A percentile compares a stretch with the other conserved stretches of the same genome.
Conservation (phyloP, 2,888 invertebrate genomes). For the Leptothorax acervorum region DNA sequence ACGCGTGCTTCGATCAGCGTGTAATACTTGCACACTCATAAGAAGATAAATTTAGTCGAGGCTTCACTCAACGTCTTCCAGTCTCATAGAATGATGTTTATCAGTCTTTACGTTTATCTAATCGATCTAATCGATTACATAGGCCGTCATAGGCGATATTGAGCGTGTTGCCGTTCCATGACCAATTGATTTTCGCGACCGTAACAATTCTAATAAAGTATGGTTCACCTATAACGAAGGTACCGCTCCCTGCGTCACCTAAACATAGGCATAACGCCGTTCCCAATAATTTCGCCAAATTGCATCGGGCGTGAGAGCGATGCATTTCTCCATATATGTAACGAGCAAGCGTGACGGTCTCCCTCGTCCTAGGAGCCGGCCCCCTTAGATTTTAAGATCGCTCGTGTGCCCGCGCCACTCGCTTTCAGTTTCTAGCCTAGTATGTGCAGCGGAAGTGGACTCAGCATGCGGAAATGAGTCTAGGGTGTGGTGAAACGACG, state of each 20-base stretch:
- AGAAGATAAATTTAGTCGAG: slow-evolving; percentile 56
- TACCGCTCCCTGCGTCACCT: neutral
- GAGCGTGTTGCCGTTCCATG: neutral
- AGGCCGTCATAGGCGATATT: neutral
- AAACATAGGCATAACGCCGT: neutral
- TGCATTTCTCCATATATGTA: slow-evolving; percentile 35
- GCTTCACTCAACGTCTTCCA: slow-evolving; percentile 20
- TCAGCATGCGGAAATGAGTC: slow-evolving; percentile 70
- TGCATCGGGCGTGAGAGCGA: neutral
- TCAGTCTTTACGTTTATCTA: slow-evolving; percentile 15
- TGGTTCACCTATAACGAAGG: neutral
- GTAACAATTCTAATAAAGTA: slow-evolving; percentile 18
- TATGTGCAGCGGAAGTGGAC: slow-evolving; percentile 53
- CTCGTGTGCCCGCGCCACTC: slow-evolving; percentile 32
- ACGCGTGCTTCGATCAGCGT: slow-evolving; percentile 22
- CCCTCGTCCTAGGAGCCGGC: slow-evolving; percentile 45
- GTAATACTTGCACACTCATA: slow-evolving; percentile 50
- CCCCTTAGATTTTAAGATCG: slow-evolving; percentile 68
- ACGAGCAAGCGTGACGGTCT: slow-evolving; percentile 46
- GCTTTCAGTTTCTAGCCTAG: slow-evolving; percentile 71
- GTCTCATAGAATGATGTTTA: slow-evolving; percentile 10
- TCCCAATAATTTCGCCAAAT: slow-evolving; percentile 17
- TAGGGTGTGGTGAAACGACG: slow-evolving; percentile 66
- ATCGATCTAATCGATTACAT: neutral
- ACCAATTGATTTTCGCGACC: slow-evolving; percentile 22